Percentiles rank a stretch among this genome's conserved stretches.
Conservation (phyloP, 2,797 vertebrate species). For the Pipistrellus nathusii region DNA sequence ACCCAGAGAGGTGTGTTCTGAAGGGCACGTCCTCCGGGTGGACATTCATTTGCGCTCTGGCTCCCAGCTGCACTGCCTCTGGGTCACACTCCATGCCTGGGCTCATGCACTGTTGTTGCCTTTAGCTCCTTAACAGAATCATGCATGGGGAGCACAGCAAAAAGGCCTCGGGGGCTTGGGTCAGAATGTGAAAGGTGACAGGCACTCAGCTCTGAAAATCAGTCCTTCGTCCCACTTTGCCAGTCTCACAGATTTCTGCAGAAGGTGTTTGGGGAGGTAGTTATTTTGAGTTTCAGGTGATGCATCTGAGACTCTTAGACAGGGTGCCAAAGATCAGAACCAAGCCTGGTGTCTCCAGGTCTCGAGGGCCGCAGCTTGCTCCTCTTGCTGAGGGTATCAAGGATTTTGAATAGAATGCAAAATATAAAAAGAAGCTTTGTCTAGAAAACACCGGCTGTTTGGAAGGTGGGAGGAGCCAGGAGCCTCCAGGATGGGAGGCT, state of each 20-base stretch:
- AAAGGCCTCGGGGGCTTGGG: neutral
- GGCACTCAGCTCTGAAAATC: neutral
- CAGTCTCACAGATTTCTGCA: neutral
- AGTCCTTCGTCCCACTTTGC: neutral
- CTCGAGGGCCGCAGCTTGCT: rapidly evolving
- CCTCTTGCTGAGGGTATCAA: neutral
- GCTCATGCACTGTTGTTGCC: neutral
- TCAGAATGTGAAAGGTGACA: neutral
- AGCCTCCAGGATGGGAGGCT: neutral
- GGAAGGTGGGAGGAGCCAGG: neutral
- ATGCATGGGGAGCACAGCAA: neutral
- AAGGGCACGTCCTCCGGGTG: neutral
- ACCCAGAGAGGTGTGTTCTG: neutral
- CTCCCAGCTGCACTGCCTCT: neutral
- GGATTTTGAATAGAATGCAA: neutral
- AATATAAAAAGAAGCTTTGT: neutral
- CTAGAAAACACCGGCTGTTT: neutral
- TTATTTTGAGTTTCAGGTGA: neutral
- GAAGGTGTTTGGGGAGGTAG: neutral
- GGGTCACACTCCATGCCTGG: neutral
- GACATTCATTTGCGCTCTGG: neutral
- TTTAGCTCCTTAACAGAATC: neutral
- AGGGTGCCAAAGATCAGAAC: neutral
- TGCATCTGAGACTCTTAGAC: neutral
- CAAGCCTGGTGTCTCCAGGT: neutral